A percentile compares a stretch with the other conserved stretches of the same genome.
Evolutionary conservation across 2,797 vertebrate species (phyloP).

Genomic region (Myiotriccus ornatus): DNA sequence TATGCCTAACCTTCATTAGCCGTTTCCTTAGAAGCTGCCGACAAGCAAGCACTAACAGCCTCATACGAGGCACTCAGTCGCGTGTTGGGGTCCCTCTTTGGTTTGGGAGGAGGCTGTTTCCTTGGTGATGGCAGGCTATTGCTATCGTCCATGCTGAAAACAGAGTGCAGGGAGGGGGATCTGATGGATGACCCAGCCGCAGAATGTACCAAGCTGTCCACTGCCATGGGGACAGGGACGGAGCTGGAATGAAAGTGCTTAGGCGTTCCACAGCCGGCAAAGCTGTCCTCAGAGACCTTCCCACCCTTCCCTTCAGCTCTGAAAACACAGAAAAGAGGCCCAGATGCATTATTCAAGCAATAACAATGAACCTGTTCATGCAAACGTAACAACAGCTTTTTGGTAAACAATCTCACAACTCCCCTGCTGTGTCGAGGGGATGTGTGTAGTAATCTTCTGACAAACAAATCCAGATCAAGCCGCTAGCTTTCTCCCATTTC

Average conservation of each 20-base stretch:
- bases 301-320: conserved; percentile 83
- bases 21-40: conserved; percentile 85
- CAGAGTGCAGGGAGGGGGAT: conserved; percentile 82
- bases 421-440: conserved; percentile 26
- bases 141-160: conserved; percentile 82
- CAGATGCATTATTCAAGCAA: conserved; percentile 54
- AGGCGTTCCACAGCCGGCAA: conserved; percentile 71
- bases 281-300: conserved; percentile 76
- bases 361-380: conserved; percentile 55
- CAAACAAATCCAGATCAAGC: conserved; percentile 37
- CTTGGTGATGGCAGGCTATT: conserved; percentile 86
- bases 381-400: conserved; percentile 54
- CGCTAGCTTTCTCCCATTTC: conserved; percentile 35
- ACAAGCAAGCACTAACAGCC: conserved; percentile 90
- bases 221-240: conserved; percentile 78
- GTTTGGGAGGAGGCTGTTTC: conserved; percentile 97
- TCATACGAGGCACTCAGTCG: conserved; percentile 95
- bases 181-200: conserved; percentile 78
- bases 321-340: conserved; percentile 59
- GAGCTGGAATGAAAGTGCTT: conserved; percentile 85
- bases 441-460: conserved; percentile 14
- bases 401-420: conserved; percentile 53
- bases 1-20: conserved; percentile 80
- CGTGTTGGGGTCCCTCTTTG: conserved; percentile 95
- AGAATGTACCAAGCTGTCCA: conserved; percentile 82